A percentile compares a stretch with the other conserved stretches of the same genome.
phyloP scores from a whole-genome alignment of 35 echinoderm and acorn worm species.

The Stichopus chloronotus region DNA sequence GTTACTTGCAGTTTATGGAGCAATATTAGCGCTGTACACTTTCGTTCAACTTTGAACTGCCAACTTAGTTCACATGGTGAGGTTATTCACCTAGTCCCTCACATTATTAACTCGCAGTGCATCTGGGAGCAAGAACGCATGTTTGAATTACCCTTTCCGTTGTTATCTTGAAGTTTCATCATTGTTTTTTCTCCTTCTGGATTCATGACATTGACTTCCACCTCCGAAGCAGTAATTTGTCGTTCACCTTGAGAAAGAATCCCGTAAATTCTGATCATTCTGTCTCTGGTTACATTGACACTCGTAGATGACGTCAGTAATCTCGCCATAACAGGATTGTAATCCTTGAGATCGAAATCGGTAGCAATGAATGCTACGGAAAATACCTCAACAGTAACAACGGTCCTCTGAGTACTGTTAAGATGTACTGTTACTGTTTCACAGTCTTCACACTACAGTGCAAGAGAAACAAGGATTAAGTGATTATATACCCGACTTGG shows the following conservation, averaged over 20 bases:
- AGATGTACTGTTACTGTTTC: background rate
- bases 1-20: too few relatives aligned
- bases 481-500: too few relatives aligned
- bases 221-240: background rate
- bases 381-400: conserved; percentile 11
- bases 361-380: background rate
- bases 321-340: background rate
- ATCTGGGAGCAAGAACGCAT: too few relatives aligned
- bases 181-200: conserved; percentile 29
- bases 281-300: conserved; percentile 30
- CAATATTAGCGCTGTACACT: too few relatives aligned
- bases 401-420: background rate
- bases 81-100: too few relatives aligned
- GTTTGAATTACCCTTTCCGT: conserved; percentile 8
- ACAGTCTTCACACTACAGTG: background rate
- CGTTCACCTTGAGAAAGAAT: background rate
- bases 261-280: background rate
- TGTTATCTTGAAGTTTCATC: background rate
- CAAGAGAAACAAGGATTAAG: too few relatives aligned
- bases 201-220: conserved; percentile 5
- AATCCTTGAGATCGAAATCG: background rate
- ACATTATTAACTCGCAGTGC: too few relatives aligned
- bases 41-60: too few relatives aligned
- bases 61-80: too few relatives aligned
- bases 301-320: background rate